phyloP scores from a whole-genome alignment of 1,140 invertebrate species.

The Meloidogyne chitwoodi region DNA sequence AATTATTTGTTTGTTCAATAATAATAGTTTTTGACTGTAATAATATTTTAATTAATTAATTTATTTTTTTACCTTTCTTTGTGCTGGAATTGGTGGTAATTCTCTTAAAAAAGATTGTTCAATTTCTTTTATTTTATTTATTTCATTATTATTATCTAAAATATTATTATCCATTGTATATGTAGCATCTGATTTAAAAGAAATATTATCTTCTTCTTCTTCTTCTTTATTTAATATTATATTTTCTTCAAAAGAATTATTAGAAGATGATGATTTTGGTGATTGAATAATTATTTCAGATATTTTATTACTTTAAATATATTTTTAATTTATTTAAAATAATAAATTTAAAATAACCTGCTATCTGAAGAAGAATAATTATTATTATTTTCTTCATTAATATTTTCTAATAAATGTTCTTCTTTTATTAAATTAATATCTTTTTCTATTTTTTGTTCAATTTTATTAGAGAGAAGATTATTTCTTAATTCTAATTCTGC shows the following conservation, averaged over 20 bases:
- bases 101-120: conserved; percentile 1
- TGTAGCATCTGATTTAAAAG: conserved; percentile 18
- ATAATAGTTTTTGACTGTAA: neutral
- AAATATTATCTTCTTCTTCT: conserved; percentile 3
- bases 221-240: conserved; percentile 2
- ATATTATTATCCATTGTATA: conserved; percentile 7
- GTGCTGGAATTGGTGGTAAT: neutral
- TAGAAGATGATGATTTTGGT: neutral
- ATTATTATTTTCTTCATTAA: neutral
- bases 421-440: neutral
- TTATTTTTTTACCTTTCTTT: neutral
- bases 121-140: neutral
- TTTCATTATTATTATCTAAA: neutral
- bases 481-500: neutral
- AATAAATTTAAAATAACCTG: neutral
- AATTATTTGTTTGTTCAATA: neutral
- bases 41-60: neutral
- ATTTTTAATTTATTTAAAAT: neutral
- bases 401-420: neutral
- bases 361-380: neutral
- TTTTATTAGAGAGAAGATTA: neutral
- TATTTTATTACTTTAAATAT: neutral
- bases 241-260: neutral
- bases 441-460: neutral
- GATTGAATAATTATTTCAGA: neutral